These are phyloP conservation scores for Coleophora deauratella DNA, from an alignment of 2,888 invertebrate genomes.

Conservation along the genomic window DNA sequence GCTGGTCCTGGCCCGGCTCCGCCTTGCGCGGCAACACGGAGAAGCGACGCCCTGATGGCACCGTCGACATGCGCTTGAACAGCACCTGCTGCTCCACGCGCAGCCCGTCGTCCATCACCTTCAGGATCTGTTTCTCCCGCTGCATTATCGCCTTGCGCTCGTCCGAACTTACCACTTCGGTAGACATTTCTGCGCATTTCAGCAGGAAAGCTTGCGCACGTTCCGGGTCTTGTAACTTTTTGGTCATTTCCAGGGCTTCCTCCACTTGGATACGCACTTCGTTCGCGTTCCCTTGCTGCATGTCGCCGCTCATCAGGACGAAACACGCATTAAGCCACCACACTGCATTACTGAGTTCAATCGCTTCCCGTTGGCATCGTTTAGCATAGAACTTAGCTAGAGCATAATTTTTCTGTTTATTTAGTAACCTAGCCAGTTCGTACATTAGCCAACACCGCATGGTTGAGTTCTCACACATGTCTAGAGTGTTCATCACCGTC, in stretches of 20 bases:
- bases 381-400: constrained; percentile 62
- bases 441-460: constrained; percentile 67
- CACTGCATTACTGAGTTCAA: constrained; percentile 42
- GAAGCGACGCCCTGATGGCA: constrained; percentile 52
- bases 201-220: constrained; percentile 51
- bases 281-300: constrained; percentile 64
- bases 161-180: constrained; percentile 43
- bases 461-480: constrained; percentile 63
- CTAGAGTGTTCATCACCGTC: constrained; percentile 42
- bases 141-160: constrained; percentile 52
- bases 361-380: constrained; percentile 57
- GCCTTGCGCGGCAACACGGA: constrained; percentile 49
- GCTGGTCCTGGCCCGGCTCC: constrained; percentile 23
- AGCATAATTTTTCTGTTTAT: constrained; percentile 59
- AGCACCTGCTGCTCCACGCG: constrained; percentile 47
- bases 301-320: constrained; percentile 60
- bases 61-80: constrained; percentile 57
- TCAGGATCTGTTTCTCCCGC: constrained; percentile 46
- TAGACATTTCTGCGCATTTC: constrained; percentile 55
- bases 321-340: constrained; percentile 67
- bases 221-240: constrained; percentile 54
- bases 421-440: constrained; percentile 53
- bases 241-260: constrained; percentile 56
- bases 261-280: constrained; percentile 60
- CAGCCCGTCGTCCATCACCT: constrained; percentile 45